Evolutionary conservation across 2,888 invertebrate genomes (phyloP).

Genomic region (Eupithecia insigniata): DNA sequence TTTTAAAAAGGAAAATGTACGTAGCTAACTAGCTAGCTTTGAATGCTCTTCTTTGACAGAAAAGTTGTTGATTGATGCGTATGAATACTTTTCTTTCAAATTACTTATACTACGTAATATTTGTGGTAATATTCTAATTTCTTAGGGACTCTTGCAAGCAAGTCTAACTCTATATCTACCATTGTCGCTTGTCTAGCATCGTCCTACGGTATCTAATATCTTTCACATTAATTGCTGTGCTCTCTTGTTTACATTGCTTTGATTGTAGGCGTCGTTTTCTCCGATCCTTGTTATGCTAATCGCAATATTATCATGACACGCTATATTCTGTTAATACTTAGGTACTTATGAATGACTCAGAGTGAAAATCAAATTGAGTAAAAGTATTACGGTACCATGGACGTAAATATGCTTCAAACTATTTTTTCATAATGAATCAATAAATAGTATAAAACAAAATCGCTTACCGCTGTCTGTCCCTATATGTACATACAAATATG

Average conservation of each 20-base stretch:
- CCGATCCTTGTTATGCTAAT: constrained; percentile 62
- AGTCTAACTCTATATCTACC: neutral
- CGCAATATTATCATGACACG: constrained; percentile 58
- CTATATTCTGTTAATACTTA: constrained; percentile 55
- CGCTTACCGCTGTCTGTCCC: too few relatives aligned
- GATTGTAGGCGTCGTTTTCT: constrained; percentile 47
- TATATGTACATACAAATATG: too few relatives aligned
- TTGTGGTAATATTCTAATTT: neutral
- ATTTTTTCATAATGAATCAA: too few relatives aligned
- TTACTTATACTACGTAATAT: too few relatives aligned
- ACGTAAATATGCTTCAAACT: neutral
- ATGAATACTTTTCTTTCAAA: neutral
- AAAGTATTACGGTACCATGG: constrained; percentile 35
- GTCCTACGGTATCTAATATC: constrained; percentile 26
- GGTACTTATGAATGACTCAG: constrained; percentile 59
- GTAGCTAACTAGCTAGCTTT: neutral
- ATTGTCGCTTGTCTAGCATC: neutral
- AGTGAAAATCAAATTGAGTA: constrained; percentile 40
- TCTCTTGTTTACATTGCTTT: constrained; percentile 41
- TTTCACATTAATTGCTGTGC: constrained; percentile 38
- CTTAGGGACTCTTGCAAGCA: neutral
- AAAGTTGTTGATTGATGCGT: neutral
- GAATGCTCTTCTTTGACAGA: neutral
- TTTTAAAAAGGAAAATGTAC: too few relatives aligned
- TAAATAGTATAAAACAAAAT: too few relatives aligned